Evolutionary conservation across 2,113 vertebrate genomes (phyloP), one percentile per base, ranked within the genome.

Genomic region (Hippocampus zosterae): DNA sequence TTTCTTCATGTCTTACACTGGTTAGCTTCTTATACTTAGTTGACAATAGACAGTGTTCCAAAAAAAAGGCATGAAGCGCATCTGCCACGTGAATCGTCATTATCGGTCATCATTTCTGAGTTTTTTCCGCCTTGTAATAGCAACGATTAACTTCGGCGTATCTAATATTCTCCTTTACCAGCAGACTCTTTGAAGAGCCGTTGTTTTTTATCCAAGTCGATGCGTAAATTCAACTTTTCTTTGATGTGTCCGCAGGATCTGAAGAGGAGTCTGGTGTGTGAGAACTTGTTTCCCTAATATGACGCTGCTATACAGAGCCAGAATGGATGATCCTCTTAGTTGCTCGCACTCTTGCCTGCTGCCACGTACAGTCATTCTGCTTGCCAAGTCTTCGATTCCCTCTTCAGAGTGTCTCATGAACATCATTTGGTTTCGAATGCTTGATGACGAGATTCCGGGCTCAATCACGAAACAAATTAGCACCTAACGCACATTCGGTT

Each of bases 241-340:
- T 56, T 37, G 80, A 27, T 84, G 77, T 87, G 73, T 89, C 61
- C 89, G 2, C 93, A 98, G 96, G 93, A 89, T 93, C 91, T 74
- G 93, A 95, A 86, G 95, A 97, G 81, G 95, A 96, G 87, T 89
- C 92, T 42, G 95, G 91, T 92, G 90, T 95, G 83, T 82, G 93
- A 98, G 86, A 91, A 93, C 82, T 88, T 92, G 41, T 85, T 94
- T 93, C 88, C 84, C 78, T 74, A 72, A 75, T 75, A 48, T 86
- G 83, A 85, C 81, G 89, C 90, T 91, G 70, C 88, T 88, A 88
- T 84, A 85, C 86, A 87, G 88, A 92, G 91, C 88, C 89, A 87
- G 80, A 88, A 83, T 65, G 86, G 91, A 92, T 85, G 87, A 85
- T 82, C 82, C 81, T 74, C 74, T 76, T 74, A 68, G 83, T 77